phyloP scores from a whole-genome alignment of 2,113 vertebrate genomes.

The Platichthys stellatus region DNA sequence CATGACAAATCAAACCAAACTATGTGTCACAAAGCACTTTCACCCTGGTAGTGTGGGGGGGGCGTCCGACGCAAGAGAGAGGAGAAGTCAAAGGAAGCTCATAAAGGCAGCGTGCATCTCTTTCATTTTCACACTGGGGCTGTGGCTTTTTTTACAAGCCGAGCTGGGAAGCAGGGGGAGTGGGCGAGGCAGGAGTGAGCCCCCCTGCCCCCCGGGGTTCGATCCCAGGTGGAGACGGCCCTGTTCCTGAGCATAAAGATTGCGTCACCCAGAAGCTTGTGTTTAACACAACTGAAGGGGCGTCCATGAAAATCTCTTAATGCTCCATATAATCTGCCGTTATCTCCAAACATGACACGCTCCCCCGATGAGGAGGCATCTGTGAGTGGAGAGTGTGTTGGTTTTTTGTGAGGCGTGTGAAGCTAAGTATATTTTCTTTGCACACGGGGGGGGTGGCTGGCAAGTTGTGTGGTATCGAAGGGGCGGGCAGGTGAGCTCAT shows the following conservation, averaged over 20 bases:
- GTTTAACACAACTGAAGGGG: slow-evolving; percentile 22
- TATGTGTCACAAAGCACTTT: slow-evolving; percentile 49
- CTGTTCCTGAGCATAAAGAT: slow-evolving; percentile 11
- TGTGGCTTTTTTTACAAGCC: slow-evolving; percentile 68
- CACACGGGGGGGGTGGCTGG: background rate
- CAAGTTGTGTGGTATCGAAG: slow-evolving; percentile 31
- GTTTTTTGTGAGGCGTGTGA: slow-evolving; percentile 10
- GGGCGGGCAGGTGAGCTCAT: slow-evolving; percentile 21
- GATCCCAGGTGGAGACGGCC: slow-evolving; percentile 28
- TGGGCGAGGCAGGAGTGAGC: slow-evolving; percentile 33
- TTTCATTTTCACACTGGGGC: slow-evolving; percentile 67
- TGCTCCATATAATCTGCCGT: background rate
- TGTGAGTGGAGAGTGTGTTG: background rate
- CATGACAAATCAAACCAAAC: slow-evolving; percentile 42
- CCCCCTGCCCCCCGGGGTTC: background rate
- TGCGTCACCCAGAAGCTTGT: background rate
- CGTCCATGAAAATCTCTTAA: slow-evolving; percentile 7
- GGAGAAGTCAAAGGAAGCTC: slow-evolving; percentile 52
- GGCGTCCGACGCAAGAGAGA: background rate
- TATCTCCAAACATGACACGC: slow-evolving; percentile 25
- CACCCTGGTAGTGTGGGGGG: slow-evolving; percentile 16
- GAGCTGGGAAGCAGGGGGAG: slow-evolving; percentile 45
- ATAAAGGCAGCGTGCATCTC: slow-evolving; percentile 69
- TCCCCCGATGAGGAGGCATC: slow-evolving; percentile 36
- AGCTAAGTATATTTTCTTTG: slow-evolving; percentile 22